Percentiles rank a stretch among this genome's conserved stretches.
Conservation (phyloP, 2,113 vertebrate genomes). For the Brienomyrus brachyistius region DNA sequence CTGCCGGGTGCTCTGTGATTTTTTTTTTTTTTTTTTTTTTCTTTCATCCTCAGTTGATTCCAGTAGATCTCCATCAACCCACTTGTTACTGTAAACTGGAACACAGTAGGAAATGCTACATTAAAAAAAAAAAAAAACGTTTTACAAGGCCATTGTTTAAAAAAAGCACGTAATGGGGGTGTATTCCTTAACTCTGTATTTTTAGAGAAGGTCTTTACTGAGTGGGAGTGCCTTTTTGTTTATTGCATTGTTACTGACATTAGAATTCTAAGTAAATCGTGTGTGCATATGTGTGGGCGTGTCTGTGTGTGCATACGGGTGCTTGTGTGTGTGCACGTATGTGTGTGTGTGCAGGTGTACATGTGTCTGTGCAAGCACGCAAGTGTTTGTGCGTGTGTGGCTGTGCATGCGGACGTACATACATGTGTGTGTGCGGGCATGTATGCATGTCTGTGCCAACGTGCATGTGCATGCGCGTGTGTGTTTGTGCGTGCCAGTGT, state of each 20-base stretch:
- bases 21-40: not conserved
- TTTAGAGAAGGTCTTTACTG: not conserved
- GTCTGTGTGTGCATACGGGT: not conserved
- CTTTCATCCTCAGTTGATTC: not conserved
- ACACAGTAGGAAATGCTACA: not conserved
- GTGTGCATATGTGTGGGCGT: not conserved
- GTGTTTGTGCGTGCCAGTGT: not conserved
- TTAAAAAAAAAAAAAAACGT: not conserved
- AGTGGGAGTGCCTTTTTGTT: not conserved
- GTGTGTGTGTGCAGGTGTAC: not conserved
- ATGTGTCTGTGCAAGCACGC: not conserved
- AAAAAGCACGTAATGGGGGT: not conserved
- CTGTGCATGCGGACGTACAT: not conserved
- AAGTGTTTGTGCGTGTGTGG: not conserved
- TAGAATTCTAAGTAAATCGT: not conserved
- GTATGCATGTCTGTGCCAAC: not conserved
- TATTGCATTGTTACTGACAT: not conserved
- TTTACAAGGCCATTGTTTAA: not conserved
- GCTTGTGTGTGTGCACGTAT: not conserved
- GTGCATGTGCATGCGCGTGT: not conserved
- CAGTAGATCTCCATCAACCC: not conserved
- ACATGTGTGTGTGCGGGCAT: not conserved
- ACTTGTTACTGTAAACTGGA: conserved; percentile 1
- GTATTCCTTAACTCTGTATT: not conserved
- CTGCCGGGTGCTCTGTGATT: not conserved